Evolutionary conservation across 2,113 vertebrate species (phyloP).

Genomic region (Rhinolophus ferrumequinum): DNA sequence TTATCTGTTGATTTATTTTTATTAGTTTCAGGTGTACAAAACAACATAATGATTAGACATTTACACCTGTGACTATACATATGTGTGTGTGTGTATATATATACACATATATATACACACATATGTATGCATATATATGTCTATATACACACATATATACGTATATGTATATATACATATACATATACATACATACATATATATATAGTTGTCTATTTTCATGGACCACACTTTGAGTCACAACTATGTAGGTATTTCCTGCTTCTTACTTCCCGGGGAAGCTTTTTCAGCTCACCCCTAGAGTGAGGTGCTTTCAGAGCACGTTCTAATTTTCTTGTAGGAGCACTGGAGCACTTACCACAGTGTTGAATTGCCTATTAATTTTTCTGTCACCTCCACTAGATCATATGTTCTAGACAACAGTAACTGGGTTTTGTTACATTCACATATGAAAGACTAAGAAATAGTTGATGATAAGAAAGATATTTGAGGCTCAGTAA

Average conservation of each 20-base stretch:
- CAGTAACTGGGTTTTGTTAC: not conserved
- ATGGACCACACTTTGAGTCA: not conserved
- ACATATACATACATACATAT: not conserved
- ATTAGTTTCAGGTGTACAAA: no score
- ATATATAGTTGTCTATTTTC: not conserved
- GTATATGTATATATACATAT: no score
- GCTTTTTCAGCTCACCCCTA: not conserved
- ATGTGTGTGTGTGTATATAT: no score
- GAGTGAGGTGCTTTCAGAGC: not conserved
- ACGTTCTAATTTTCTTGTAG: not conserved
- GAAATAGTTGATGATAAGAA: constrained; percentile 32
- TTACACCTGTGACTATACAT: no score
- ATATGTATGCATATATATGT: no score
- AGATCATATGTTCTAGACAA: not conserved
- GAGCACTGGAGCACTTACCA: not conserved
- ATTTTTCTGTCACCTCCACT: not conserved
- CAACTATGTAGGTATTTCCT: not conserved
- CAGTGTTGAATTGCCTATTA: not conserved
- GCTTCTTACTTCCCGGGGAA: not conserved
- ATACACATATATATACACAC: no score
- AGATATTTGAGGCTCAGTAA: not conserved
- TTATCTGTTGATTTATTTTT: no score
- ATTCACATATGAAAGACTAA: not conserved
- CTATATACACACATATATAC: no score
- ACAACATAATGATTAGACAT: no score